A percentile compares a stretch with the other conserved stretches of the same genome.
phyloP scores from a whole-genome alignment of 2,797 vertebrate genomes.

The Hoplostethus atlanticus region DNA sequence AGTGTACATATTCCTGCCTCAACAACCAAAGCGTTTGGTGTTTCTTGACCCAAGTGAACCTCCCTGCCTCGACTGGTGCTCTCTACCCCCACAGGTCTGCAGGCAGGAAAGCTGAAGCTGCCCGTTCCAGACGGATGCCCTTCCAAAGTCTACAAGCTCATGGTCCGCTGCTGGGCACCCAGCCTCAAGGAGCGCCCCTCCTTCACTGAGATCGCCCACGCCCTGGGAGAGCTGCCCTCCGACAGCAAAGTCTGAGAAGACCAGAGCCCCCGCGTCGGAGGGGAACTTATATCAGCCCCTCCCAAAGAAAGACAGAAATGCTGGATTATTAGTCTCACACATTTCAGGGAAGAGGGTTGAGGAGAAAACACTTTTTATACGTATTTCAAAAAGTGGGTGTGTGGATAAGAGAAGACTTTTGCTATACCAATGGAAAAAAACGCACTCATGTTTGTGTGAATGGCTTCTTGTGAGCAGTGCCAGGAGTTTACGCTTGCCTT shows the following conservation, averaged over 20 bases:
- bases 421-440: slow-evolving; percentile 52
- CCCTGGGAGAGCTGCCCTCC: slow-evolving; percentile 88
- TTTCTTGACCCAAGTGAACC: background rate
- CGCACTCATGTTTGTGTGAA: slow-evolving; percentile 54
- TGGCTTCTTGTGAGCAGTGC: slow-evolving; percentile 53
- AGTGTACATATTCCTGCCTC: background rate
- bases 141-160: slow-evolving; percentile 92
- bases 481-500: slow-evolving; percentile 77
- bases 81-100: slow-evolving; percentile 85
- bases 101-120: slow-evolving; percentile 89
- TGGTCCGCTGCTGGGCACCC: slow-evolving; percentile 93
- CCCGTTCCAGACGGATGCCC: slow-evolving; percentile 90
- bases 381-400: slow-evolving; percentile 67
- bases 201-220: slow-evolving; percentile 91
- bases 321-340: slow-evolving; percentile 79
- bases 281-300: slow-evolving; percentile 42
- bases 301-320: slow-evolving; percentile 73
- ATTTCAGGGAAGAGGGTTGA: slow-evolving; percentile 81
- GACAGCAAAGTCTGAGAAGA: slow-evolving; percentile 93
- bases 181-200: slow-evolving; percentile 96
- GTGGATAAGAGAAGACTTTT: slow-evolving; percentile 59
- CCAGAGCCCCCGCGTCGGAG: slow-evolving; percentile 5
- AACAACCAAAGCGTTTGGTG: background rate
- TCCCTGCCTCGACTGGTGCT: background rate
- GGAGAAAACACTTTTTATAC: slow-evolving; percentile 65